These are phyloP conservation scores for Triplophysa dalaica DNA, from an alignment of 2,113 vertebrate species.

Conservation along the genomic window DNA sequence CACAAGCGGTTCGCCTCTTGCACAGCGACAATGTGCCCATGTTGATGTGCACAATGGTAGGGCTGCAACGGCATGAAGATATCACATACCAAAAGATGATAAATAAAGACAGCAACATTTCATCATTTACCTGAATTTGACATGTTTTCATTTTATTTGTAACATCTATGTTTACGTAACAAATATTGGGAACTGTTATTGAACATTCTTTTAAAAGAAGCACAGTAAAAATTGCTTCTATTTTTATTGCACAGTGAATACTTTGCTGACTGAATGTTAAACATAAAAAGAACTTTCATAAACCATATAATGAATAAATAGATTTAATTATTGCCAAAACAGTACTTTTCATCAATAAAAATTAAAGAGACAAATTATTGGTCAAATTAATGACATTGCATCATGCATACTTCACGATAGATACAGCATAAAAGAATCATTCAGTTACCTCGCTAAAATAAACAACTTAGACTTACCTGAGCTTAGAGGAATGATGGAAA, in stretches of 20 bases:
- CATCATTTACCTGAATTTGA: too few relatives aligned
- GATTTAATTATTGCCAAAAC: background rate
- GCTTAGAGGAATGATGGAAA: background rate
- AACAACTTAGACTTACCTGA: conserved; percentile 1
- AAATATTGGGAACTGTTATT: too few relatives aligned
- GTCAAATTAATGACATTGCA: background rate
- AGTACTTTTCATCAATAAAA: background rate
- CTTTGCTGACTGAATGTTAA: background rate
- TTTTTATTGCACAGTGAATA: too few relatives aligned
- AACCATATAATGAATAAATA: background rate
- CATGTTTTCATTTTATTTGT: background rate
- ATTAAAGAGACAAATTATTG: background rate
- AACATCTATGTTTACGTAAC: too few relatives aligned
- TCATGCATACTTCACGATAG: background rate
- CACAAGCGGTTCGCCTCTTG: conserved; percentile 65
- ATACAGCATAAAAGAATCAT: background rate
- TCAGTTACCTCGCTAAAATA: background rate
- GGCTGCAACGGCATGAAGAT: background rate
- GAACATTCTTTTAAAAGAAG: too few relatives aligned
- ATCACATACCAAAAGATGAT: conserved; percentile 11
- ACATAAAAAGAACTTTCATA: background rate
- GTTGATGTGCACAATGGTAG: conserved; percentile 50
- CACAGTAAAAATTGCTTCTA: too few relatives aligned
- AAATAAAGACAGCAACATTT: background rate
- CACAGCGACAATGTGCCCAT: conserved; percentile 61